Percentiles rank a stretch among this genome's conserved stretches.
phyloP scores from a whole-genome alignment of 1,140 invertebrate genomes.

The Drosophila saltans region DNA sequence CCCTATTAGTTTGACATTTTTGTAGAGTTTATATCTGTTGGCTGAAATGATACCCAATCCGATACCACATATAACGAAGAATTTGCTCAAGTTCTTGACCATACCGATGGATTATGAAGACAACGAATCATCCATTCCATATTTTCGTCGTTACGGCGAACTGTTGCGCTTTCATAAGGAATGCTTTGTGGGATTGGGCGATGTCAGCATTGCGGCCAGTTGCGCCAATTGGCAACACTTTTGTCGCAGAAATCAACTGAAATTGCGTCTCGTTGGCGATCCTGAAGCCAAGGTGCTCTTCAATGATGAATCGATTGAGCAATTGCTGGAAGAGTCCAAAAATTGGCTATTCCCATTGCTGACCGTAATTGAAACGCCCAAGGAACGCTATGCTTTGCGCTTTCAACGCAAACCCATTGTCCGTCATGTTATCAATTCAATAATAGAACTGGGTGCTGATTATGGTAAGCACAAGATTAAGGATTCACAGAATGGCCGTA shows the following conservation, averaged over 20 bases:
- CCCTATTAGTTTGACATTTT: neutral
- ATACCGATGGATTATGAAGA: neutral
- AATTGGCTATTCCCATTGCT: constrained; percentile 48
- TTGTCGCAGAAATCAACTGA: constrained; percentile 1
- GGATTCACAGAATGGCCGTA: neutral
- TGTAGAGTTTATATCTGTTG: neutral
- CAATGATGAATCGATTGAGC: constrained; percentile 7
- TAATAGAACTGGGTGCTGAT: constrained; percentile 15
- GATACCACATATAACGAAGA: constrained; percentile 20
- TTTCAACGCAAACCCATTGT: constrained; percentile 54
- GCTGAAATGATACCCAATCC: constrained; percentile 6
- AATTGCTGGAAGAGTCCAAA: constrained; percentile 30
- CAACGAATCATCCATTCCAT: neutral
- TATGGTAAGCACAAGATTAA: constrained; percentile 38
- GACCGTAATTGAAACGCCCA: neutral
- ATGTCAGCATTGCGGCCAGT: constrained; percentile 41
- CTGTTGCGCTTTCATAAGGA: constrained; percentile 46
- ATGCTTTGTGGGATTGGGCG: constrained; percentile 23
- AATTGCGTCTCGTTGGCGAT: constrained; percentile 12
- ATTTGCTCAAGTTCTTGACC: constrained; percentile 41
- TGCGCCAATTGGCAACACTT: constrained; percentile 40
- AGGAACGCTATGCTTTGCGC: constrained; percentile 43
- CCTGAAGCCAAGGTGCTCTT: constrained; percentile 13
- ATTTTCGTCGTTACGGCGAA: constrained; percentile 42
- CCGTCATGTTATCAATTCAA: constrained; percentile 17